A percentile compares a stretch with the other conserved stretches of the same genome.
phyloP scores from a whole-genome alignment of 2,113 vertebrate species.

The Callopanchax toddi region DNA sequence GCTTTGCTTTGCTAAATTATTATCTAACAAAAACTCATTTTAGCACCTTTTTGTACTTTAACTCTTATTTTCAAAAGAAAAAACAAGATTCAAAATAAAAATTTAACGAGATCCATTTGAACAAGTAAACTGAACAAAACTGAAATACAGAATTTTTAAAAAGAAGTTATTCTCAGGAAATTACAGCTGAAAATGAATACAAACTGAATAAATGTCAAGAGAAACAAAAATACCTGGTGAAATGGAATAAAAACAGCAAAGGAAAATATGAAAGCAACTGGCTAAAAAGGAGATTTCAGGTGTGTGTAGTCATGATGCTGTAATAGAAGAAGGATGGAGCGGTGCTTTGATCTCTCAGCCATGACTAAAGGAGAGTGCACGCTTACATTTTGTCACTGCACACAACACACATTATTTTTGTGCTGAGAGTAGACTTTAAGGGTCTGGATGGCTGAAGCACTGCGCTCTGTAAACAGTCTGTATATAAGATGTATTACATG shows the following conservation, averaged over 20 bases:
- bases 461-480: constrained; percentile 1
- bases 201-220: not conserved
- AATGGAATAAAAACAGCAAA: not conserved
- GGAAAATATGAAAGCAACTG: constrained; percentile 7
- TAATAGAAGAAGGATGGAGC: constrained; percentile 37
- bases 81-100: not conserved
- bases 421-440: constrained; percentile 26
- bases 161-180: too few species aligned
- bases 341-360: constrained; percentile 65
- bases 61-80: not conserved
- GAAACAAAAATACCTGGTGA: not conserved
- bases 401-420: constrained; percentile 22
- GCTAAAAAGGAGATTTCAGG: constrained; percentile 37
- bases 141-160: not conserved
- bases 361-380: constrained; percentile 56
- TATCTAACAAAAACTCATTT: too few species aligned
- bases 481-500: not conserved
- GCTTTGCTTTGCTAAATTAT: too few species aligned
- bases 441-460: constrained; percentile 2
- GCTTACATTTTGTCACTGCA: constrained; percentile 45
- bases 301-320: constrained; percentile 43
- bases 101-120: not conserved
- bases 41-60: not conserved
- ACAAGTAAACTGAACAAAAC: not conserved
- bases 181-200: not conserved